Percentiles rank a stretch among this genome's conserved stretches.
Conservation (phyloP, 2,797 vertebrate genomes). For the Enoplosus armatus region DNA sequence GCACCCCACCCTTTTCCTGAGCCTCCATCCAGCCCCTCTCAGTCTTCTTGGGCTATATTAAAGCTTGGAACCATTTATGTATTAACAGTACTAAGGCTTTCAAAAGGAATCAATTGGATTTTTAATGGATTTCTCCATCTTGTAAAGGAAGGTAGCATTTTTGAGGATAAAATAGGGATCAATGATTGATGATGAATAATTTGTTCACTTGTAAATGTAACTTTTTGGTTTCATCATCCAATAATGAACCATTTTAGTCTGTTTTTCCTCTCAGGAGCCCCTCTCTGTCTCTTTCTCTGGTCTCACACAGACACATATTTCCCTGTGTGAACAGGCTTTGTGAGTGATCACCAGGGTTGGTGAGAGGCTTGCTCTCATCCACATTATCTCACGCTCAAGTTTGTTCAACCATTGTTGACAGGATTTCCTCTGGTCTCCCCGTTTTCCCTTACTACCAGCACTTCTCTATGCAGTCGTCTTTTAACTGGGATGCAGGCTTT, state of each 20-base stretch:
- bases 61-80: background rate
- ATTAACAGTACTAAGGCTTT: background rate
- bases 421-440: constrained; percentile 79
- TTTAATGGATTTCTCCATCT: background rate
- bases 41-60: constrained; percentile 10
- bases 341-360: constrained; percentile 56
- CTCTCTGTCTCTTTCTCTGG: constrained; percentile 11
- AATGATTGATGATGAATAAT: background rate
- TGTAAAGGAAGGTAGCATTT: background rate
- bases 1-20: constrained; percentile 16
- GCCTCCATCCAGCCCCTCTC: constrained; percentile 11
- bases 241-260: constrained; percentile 12
- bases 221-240: background rate
- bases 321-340: constrained; percentile 60
- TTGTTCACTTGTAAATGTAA: background rate
- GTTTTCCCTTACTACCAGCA: constrained; percentile 45
- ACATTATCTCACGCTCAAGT: constrained; percentile 73
- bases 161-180: background rate
- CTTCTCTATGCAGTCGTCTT: constrained; percentile 53
- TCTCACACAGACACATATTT: constrained; percentile 30
- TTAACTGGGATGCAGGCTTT: constrained; percentile 4
- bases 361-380: constrained; percentile 54
- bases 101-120: background rate
- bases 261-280: constrained; percentile 23
- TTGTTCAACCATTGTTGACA: constrained; percentile 77